Evolutionary conservation across 2,797 vertebrate genomes (phyloP).

Genomic region (Enoplosus armatus): DNA sequence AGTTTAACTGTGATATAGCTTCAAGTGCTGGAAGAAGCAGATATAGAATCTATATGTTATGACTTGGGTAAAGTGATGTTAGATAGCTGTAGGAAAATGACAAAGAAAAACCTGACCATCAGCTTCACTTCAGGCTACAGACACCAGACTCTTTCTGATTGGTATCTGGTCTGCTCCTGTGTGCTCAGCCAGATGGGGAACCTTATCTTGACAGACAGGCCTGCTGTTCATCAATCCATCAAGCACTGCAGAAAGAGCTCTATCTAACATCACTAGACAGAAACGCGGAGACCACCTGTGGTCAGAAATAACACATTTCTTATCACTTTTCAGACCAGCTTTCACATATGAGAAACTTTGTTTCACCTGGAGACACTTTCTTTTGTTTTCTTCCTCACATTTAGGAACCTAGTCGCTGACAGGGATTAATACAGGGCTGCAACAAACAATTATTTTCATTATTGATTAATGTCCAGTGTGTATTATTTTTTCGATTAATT

Average conservation of each 20-base stretch:
- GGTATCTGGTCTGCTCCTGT: constrained; percentile 43
- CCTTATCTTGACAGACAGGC: constrained; percentile 67
- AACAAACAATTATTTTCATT: background rate
- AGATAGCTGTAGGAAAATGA: background rate
- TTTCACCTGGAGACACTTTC: background rate
- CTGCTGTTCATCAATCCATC: constrained; percentile 66
- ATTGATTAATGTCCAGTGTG: background rate
- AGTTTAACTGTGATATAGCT: background rate
- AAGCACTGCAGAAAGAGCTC: constrained; percentile 43
- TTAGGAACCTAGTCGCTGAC: background rate
- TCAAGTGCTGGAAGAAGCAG: background rate
- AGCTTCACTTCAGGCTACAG: constrained; percentile 46
- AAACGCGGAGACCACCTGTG: constrained; percentile 20
- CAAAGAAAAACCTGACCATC: background rate
- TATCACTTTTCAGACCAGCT: constrained; percentile 1
- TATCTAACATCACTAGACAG: constrained; percentile 54
- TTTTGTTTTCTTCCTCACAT: background rate
- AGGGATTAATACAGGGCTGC: background rate
- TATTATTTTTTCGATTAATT: background rate
- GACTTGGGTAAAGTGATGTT: constrained; percentile 2
- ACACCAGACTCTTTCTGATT: constrained; percentile 48
- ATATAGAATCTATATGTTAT: background rate
- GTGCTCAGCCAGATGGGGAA: constrained; percentile 28
- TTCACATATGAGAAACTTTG: constrained; percentile 12
- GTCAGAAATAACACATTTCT: constrained; percentile 29